A percentile compares a stretch with the other conserved stretches of the same genome.
These are phyloP conservation scores for Patiria pectinifera DNA, from an alignment of 53 echinoderm and acorn worm genomes.

Conservation along the genomic window DNA sequence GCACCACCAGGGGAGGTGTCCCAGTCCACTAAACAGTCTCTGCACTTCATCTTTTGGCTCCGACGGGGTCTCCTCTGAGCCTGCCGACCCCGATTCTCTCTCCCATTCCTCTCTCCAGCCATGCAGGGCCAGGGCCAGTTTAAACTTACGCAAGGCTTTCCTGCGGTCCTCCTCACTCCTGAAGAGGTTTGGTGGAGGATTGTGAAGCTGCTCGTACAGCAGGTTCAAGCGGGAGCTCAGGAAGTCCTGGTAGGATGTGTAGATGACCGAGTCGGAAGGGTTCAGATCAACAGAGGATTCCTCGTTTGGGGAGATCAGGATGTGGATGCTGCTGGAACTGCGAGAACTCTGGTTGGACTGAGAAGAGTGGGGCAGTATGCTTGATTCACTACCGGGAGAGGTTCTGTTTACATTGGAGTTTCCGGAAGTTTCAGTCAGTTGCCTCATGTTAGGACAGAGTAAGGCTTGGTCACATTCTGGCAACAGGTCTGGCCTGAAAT, in stretches of 20 bases:
- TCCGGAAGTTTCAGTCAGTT: background rate
- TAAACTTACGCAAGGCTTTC: constrained; percentile 66
- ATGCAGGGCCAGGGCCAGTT: constrained; percentile 53
- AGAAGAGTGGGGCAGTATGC: constrained; percentile 1
- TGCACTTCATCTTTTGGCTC: constrained; percentile 12
- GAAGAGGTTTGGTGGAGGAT: constrained; percentile 48
- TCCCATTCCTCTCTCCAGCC: constrained; percentile 60
- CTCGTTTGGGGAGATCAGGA: background rate
- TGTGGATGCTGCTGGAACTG: constrained; percentile 32
- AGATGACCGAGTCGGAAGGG: background rate
- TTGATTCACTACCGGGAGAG: background rate
- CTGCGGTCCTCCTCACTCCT: constrained; percentile 44
- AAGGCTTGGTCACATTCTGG: constrained; percentile 52
- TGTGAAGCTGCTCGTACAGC: constrained; percentile 57
- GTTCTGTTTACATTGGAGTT: constrained; percentile 15
- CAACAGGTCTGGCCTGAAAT: constrained; percentile 33
- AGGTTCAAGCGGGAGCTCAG: constrained; percentile 68
- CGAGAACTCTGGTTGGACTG: background rate
- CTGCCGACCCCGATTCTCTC: background rate
- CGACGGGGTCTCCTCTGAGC: background rate
- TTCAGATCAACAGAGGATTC: background rate
- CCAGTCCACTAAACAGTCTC: constrained; percentile 31
- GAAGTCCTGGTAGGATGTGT: constrained; percentile 69
- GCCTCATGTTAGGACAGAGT: background rate
- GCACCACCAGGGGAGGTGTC: constrained; percentile 91